Conservation (phyloP, 2,888 invertebrate genomes). For the Eugnorisma glareosa region DNA sequence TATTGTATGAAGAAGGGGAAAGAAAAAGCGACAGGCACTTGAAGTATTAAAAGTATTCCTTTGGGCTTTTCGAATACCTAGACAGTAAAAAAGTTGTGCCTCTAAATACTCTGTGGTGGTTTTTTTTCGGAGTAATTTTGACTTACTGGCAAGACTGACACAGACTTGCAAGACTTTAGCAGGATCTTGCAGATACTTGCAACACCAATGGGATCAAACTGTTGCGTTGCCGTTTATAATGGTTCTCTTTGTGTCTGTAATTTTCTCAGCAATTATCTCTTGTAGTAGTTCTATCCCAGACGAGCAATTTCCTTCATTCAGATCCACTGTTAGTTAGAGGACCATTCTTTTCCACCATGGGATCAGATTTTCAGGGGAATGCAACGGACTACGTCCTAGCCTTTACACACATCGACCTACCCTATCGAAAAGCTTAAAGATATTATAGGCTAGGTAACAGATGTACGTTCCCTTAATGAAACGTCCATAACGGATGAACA, state of each 20-base stretch:
- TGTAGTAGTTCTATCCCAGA: background rate
- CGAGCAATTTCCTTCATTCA: background rate
- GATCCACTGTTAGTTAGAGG: background rate
- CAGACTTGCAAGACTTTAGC: background rate
- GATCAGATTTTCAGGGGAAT: background rate
- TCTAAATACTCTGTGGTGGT: no score
- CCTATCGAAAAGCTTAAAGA: background rate
- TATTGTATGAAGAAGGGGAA: conserved; percentile 11
- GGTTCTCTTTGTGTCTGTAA: background rate
- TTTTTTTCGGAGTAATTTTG: background rate
- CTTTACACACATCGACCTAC: background rate
- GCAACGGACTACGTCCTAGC: background rate
- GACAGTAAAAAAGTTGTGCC: background rate
- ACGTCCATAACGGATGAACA: conserved; percentile 40
- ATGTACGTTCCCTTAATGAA: conserved; percentile 41
- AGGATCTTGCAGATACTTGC: background rate
- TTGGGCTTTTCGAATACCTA: background rate
- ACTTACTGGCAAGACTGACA: no score
- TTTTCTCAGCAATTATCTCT: background rate
- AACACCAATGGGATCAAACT: background rate
- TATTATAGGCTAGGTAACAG: conserved; percentile 14
- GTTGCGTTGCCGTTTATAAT: background rate
- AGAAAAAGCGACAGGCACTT: conserved; percentile 4
- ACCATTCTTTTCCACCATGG: fast-evolving
- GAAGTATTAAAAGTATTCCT: conserved; percentile 3